phyloP scores from a whole-genome alignment of 2,797 vertebrate species.

The Chelonia mydas region DNA sequence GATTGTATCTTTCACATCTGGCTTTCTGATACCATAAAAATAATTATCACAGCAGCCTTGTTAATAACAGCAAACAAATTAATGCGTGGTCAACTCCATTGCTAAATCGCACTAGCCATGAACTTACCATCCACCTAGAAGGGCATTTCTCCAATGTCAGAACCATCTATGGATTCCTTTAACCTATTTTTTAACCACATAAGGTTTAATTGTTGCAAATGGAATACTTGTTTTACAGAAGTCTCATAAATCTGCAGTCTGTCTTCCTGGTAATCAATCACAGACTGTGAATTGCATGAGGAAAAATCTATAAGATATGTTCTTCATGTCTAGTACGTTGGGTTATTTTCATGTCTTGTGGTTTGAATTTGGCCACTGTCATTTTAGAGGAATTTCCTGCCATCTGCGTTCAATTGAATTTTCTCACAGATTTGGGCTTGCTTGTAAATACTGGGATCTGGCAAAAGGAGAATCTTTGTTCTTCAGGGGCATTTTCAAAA shows the following conservation, averaged over 20 bases:
- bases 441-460: slow-evolving; percentile 95
- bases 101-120: slow-evolving; percentile 38
- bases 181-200: slow-evolving; percentile 80
- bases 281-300: slow-evolving; percentile 86
- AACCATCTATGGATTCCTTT: slow-evolving; percentile 69
- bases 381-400: slow-evolving; percentile 98
- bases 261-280: slow-evolving; percentile 87
- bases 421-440: slow-evolving; percentile 93
- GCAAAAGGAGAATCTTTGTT: slow-evolving; percentile 87
- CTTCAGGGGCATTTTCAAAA: slow-evolving; percentile 83
- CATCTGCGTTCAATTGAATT: slow-evolving; percentile 97
- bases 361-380: slow-evolving; percentile 95
- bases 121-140: slow-evolving; percentile 58
- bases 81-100: slow-evolving; percentile 13
- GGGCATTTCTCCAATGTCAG: slow-evolving; percentile 69
- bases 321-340: slow-evolving; percentile 84
- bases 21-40: slow-evolving; percentile 16
- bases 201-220: slow-evolving; percentile 90
- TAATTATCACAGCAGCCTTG: background rate
- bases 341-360: slow-evolving; percentile 94
- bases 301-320: slow-evolving; percentile 86
- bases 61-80: slow-evolving; percentile 38
- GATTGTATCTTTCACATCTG: slow-evolving; percentile 7
- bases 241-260: slow-evolving; percentile 88
- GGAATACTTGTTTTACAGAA: slow-evolving; percentile 93